Base-by-base conservation (phyloP, 2,113 vertebrate genomes). In the Pampusana beccarii region DNA sequence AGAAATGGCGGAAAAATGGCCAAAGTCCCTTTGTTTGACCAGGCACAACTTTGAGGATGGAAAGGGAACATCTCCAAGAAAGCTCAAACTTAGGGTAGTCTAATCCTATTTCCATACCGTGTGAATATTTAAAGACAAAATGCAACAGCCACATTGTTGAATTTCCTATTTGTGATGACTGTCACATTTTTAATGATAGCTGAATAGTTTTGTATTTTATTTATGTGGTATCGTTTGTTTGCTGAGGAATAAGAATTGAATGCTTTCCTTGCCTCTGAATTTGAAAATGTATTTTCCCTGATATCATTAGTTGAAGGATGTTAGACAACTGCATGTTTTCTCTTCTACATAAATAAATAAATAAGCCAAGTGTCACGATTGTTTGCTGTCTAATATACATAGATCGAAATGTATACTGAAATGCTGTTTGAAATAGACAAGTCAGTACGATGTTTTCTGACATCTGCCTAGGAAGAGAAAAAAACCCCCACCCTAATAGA, bases 361-460 rank as follows among this genome's bases (percentile, higher is more conserved):
- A 95, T 92, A 87, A 97, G 92, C 77, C 50, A 70, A 50, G 74
- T 54, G 13, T 70, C 81, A 61, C 44, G 87, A 77, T 75, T 88
- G 67, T 95, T 96, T 94, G 71, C 73, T 93, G 56, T 87, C 46
- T 69, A 88, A 88, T 96, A 80, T 44, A 72, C 61, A 42, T 64
- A 44, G 92, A 88, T 94, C 53, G 61, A 85, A 93, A 89, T 46
- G 70, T 88, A 92, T 92, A 88, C 93, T 89, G 46, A 95, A 94
- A 82, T 97, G 95, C 92, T 87, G 13, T 94, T 96, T 98, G 97
- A 97, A 98, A 97, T 90, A 95, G 92, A 97, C 97, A 95, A 98
- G 92, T 98, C 97, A 98, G 97, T 97, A 85, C 8, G 92, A 98
- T 96, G 95, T 90, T 97, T 97, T 97, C 93, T 95, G 79, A 93